Evolutionary conservation across 23 tunicate genomes (phyloP), one percentile per base, ranked within the genome.

Genomic region (Trididemnum clinides): DNA sequence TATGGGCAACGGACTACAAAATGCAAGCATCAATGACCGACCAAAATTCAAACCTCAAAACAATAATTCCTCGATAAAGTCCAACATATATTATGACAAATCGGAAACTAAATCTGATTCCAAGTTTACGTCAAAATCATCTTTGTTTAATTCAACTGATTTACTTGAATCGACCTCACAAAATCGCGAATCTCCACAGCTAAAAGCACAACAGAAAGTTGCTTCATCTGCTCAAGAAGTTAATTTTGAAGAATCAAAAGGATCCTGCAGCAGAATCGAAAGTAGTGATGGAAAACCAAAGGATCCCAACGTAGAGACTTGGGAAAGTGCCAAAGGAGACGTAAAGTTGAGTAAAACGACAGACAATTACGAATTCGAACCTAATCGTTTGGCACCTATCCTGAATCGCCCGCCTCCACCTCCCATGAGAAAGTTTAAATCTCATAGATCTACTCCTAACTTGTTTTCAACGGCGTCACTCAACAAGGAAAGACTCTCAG

Each of bases 241-340:
- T 49, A 80, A 80, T 35, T 87, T 87, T 66, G 92, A 88, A 59
- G 96, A 90, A 2, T 82, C 90, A 21, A 91, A 91, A 30, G 51
- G 81, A 22, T 86, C 84, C 51, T 59, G 85, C 26, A 50, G 57
- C 22, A 86, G 84, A 3, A 31, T 12, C 28, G 96, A 72, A 0
- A 20, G 57, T 0, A 51, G 21, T 1, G 86, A 84, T 2, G 82
- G 82, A 20, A 75, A 34, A 63, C 36, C 65, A 35, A 85, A 70
- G 58, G 84, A 78, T 63, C 85, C 88, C 0, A 62, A 81, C 18
- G 80, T 86, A 18, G 66, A 86, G 27, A 64, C 83, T 19, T 91
- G 96, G 96, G 90, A 91, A 76, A 72, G 78, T 32, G 87, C 96
- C 20, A 84, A 80, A 49, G 87, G 90, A 21, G 83, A 91, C 33